Base-by-base conservation (phyloP, 64 coral and sea anemone species). In the Orbicella faveolata region DNA sequence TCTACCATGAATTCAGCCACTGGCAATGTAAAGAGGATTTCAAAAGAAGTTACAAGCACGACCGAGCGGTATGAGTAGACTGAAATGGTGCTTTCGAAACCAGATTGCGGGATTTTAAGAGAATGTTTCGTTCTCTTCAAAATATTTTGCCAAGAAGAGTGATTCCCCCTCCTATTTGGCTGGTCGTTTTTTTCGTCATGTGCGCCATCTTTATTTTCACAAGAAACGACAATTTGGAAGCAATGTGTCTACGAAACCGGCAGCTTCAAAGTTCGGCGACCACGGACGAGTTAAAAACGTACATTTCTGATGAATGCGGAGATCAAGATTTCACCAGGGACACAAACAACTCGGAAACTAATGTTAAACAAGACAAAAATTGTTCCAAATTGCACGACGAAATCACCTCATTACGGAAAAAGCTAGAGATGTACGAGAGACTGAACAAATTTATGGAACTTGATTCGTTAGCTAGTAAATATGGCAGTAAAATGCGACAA, bases 401-500 rank as follows among this genome's bases (percentile, higher is more conserved):
- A 17, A 79, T 96, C 54, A 79, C 69, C 0, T 14, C 19, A 55
- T 81, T 96, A 34, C 67, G 81, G 89, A 77, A 64, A 66, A 95
- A 90, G 37, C 21, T 99, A 21, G 63, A 88, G 63, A 88, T 95
- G 25, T 95, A 96, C 25, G 84, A 99, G 67, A 84, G 81, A 76
- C 73, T 99, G 18, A 89, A 88, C 25, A 90, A 81, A 75, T 80
- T 99, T 11, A 93, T 92, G 25, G 94, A 99, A 54, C 80, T 84
- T 65, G 91, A 99, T n/a, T 99, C 97, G 1, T 87, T 89, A 64
- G 79, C 91, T 57, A 93, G 79, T 51, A 93, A 95, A 30, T 99
- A 92, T 21, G 97, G 97, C 1, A 99, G 77, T 81, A 99, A 99
- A 91, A 81, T 87, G 36, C 85, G 94, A 55, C 94, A 99, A 77